Percentiles rank a stretch among this genome's conserved stretches.
Evolutionary conservation across 2,797 vertebrate species (phyloP).

Genomic region (Hemitrygon akajei): DNA sequence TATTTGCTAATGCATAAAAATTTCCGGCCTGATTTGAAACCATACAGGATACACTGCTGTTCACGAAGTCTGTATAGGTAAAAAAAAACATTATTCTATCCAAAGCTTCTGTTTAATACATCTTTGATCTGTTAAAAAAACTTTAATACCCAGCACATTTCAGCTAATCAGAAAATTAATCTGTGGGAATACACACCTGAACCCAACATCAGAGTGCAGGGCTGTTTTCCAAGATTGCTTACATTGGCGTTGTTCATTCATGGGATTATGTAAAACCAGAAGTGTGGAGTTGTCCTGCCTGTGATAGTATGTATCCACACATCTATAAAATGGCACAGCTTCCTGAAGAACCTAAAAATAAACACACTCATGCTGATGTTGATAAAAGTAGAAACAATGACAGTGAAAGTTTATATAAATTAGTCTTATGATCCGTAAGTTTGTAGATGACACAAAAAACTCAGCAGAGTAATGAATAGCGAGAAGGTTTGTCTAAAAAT

Average conservation of each 20-base stretch:
- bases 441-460: no score
- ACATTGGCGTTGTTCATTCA: constrained; percentile 58
- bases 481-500: no score
- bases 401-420: neutral
- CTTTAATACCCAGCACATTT: neutral
- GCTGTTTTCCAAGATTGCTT: constrained; percentile 66
- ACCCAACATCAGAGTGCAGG: constrained; percentile 79
- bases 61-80: neutral
- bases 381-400: neutral
- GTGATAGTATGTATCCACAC: constrained; percentile 70
- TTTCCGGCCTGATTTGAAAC: neutral
- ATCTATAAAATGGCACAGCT: constrained; percentile 65
- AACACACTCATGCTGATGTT: neutral
- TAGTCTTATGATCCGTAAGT: no score
- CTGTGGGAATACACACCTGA: constrained; percentile 68
- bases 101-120: neutral
- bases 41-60: neutral
- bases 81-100: neutral
- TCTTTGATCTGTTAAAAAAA: no score
- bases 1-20: neutral
- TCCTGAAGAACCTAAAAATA: constrained; percentile 68
- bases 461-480: no score
- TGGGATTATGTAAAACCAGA: constrained; percentile 80
- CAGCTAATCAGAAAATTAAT: neutral
- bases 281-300: constrained; percentile 68